Percentiles rank a stretch among this genome's conserved stretches.
Evolutionary conservation across 2,113 vertebrate genomes (phyloP).

Genomic region (Alouatta palliata): DNA sequence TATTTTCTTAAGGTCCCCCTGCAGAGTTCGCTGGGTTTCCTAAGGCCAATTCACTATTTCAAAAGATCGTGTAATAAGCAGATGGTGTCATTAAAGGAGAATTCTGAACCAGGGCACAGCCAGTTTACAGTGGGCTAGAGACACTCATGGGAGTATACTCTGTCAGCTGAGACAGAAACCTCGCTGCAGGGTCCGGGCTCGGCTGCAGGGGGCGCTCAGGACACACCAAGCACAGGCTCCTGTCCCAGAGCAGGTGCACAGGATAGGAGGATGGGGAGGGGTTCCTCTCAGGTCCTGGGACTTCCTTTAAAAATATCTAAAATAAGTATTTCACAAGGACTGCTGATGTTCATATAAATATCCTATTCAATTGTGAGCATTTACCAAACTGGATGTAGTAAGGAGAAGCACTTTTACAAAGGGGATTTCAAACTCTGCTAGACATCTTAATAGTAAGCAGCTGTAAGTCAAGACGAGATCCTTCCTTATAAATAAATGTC

Average conservation of each 20-base stretch:
- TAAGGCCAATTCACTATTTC: not conserved
- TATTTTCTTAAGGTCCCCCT: not conserved
- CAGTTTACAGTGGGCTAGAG: rapidly evolving
- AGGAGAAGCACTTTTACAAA: too few relatives aligned
- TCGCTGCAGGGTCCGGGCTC: too few relatives aligned
- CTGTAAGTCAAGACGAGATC: too few relatives aligned
- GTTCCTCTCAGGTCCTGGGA: too few relatives aligned
- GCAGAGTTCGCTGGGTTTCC: rapidly evolving
- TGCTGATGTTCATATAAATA: not conserved
- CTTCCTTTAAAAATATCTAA: not conserved
- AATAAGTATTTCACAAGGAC: not conserved
- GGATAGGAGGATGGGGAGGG: not conserved
- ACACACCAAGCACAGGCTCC: too few relatives aligned
- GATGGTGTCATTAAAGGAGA: not conserved
- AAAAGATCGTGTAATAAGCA: not conserved
- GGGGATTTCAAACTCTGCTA: too few relatives aligned
- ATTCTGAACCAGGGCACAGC: too few relatives aligned
- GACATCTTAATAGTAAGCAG: too few relatives aligned
- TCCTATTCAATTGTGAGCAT: not conserved
- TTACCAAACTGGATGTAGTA: not conserved
- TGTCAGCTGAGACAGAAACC: too few relatives aligned
- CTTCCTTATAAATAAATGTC: too few relatives aligned
- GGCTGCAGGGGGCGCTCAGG: too few relatives aligned
- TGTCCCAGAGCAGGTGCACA: too few relatives aligned
- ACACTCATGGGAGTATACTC: not conserved